Evolutionary conservation across 2,888 invertebrate species (phyloP), one percentile per base, ranked within the genome.

Genomic region (Drosophila incognita): DNA sequence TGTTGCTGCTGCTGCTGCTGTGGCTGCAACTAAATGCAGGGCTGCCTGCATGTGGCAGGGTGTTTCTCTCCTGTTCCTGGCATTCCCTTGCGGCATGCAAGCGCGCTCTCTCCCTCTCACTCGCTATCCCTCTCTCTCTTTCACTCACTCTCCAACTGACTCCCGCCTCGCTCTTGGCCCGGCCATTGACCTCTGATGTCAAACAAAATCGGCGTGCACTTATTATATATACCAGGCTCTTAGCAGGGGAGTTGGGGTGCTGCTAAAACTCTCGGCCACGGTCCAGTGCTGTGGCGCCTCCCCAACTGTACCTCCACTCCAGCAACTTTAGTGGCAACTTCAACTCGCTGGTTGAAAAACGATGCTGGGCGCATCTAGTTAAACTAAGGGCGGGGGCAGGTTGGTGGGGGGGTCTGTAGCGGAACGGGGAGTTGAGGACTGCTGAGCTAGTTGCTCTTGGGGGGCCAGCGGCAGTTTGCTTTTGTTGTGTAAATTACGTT

Each of bases 161-260:
- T 46, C 15, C 24, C 15, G 46, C 46, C 42, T 52, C 63, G 64
- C 69, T 60, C 67, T 53, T 61, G 49, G 29, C 18, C 38, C 83
- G 90, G 83, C 76, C 88, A 89, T 88, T 89, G 88, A 89, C 90
- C 88, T 90, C 82, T 90, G 90, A 90, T 90, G 87, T 87, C 87
- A 90, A 90, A 89, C 87, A 80, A 89, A 89, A 82, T 90, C 88
- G 82, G 89, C 85, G 83, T 77, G 82, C 87, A 82, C 81, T 82
- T 89, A 87, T 86, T 89, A 84, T 75, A 74, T 74, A 76, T 74
- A 66, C 63, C 68, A 83, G 67, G 58, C 27, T 27, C 29, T 48
- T 27, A 57, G 59, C 69, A 48, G 53, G 63, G 18, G 10, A 38
- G 48, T 7, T 46, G 38, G 13, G 42, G 31, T 11, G 21, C 24